Percentiles rank a stretch among this genome's conserved stretches.
Conservation (phyloP, 2,888 invertebrate genomes). For the Ichneumoninae sp. region DNA sequence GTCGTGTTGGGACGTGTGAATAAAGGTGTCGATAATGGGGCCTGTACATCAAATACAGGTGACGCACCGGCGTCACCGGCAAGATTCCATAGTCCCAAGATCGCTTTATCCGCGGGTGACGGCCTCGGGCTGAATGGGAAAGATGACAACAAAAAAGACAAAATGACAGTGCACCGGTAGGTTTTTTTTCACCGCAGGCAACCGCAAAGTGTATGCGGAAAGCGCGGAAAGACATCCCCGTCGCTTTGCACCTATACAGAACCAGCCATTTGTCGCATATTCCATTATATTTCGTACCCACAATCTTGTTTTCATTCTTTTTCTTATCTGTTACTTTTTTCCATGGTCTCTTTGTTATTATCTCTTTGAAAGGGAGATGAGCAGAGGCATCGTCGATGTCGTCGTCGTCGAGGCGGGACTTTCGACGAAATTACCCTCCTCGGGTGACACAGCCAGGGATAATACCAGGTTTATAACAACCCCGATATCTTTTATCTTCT, state of each 20-base stretch:
- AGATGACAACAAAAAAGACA: conserved; percentile 6
- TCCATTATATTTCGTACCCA: conserved; percentile 34
- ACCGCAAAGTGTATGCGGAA: conserved; percentile 59
- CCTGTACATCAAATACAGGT: conserved; percentile 58
- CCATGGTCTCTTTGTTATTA: conserved; percentile 35
- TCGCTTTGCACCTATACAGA: conserved; percentile 34
- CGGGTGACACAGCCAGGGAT: conserved; percentile 80
- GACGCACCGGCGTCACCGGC: conserved; percentile 12
- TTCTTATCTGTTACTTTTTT: conserved; percentile 14
- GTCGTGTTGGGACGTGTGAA: conserved; percentile 26
- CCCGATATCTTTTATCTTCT: conserved; percentile 32
- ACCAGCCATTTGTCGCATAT: conserved; percentile 40
- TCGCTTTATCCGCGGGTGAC: conserved; percentile 32
- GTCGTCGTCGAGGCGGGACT: conserved; percentile 68
- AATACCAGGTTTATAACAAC: conserved; percentile 55
- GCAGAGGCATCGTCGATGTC: conserved; percentile 32
- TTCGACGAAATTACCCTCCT: conserved; percentile 81
- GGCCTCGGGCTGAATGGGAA: conserved; percentile 25
- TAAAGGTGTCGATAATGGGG: conserved; percentile 61
- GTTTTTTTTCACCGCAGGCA: conserved; percentile 7
- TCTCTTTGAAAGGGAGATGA: conserved; percentile 27
- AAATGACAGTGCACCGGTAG: conserved; percentile 28
- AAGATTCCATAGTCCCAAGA: conserved; percentile 27
- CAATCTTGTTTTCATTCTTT: neutral
- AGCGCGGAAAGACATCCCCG: conserved; percentile 26